Evolutionary conservation across 2,113 vertebrate genomes (phyloP).

Genomic region (Chauna torquata): DNA sequence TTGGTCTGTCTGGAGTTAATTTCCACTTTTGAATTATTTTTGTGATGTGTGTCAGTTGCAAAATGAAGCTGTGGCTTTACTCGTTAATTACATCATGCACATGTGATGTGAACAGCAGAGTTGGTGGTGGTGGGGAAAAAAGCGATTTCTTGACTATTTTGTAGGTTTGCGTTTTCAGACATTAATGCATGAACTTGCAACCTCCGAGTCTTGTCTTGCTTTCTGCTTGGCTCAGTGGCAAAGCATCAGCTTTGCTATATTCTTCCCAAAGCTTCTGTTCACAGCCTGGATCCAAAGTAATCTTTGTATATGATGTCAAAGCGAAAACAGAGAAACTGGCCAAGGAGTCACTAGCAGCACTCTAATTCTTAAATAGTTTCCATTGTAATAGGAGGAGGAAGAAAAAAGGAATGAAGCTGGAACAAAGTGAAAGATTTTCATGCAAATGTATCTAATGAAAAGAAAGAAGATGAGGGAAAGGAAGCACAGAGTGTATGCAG

Average conservation of each 20-base stretch:
- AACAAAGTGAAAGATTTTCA: not conserved
- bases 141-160: not conserved
- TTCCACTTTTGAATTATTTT: not conserved
- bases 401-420: not conserved
- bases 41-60: not conserved
- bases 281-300: not conserved
- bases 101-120: not conserved
- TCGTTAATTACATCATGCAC: not conserved
- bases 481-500: not conserved
- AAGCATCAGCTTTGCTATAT: not conserved
- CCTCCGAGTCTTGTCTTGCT: not conserved
- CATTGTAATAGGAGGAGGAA: not conserved
- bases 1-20: not conserved
- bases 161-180: not conserved
- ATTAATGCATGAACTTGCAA: not conserved
- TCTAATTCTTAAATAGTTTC: not conserved
- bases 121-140: not conserved
- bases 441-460: not conserved
- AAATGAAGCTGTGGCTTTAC: not conserved
- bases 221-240: not conserved
- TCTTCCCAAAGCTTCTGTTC: not conserved
- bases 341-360: not conserved
- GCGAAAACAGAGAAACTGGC: not conserved
- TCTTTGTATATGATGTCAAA: not conserved
- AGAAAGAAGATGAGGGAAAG: not conserved